Evolutionary conservation across 2,113 vertebrate species (phyloP).

Genomic region (Aleadryas rufinucha): DNA sequence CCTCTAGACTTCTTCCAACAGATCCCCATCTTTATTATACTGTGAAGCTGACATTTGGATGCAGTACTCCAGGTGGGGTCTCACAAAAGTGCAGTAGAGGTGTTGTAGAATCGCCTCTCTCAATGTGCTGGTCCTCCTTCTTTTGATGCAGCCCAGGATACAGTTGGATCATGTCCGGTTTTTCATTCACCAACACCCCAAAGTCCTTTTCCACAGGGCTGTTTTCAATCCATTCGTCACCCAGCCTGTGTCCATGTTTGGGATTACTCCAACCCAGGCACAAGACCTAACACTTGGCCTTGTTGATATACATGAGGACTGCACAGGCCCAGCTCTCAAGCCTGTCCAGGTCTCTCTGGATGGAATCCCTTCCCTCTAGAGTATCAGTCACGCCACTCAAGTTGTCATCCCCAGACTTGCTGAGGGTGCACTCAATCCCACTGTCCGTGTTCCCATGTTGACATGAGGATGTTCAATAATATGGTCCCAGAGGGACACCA

Average conservation of each 20-base stretch:
- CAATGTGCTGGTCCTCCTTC: not conserved
- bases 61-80: not conserved
- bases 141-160: not conserved
- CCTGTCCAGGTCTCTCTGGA: not conserved
- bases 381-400: not conserved
- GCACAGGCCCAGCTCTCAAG: not conserved
- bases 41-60: not conserved
- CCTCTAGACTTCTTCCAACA: not conserved
- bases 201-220: not conserved
- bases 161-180: not conserved
- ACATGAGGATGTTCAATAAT: not conserved
- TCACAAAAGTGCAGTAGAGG: not conserved
- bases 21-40: not conserved
- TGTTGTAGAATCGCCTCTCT: not conserved
- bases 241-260: not conserved
- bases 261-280: not conserved
- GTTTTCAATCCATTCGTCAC: not conserved
- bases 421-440: not conserved
- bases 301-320: not conserved
- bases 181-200: not conserved
- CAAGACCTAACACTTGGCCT: not conserved
- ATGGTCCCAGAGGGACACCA: not conserved
- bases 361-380: not conserved
- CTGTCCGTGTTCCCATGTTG: accelerated
- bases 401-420: not conserved